Percentiles rank a stretch among this genome's conserved stretches.
phyloP scores from a whole-genome alignment of 2,113 vertebrate species.

The Delphinapterus leucas region DNA sequence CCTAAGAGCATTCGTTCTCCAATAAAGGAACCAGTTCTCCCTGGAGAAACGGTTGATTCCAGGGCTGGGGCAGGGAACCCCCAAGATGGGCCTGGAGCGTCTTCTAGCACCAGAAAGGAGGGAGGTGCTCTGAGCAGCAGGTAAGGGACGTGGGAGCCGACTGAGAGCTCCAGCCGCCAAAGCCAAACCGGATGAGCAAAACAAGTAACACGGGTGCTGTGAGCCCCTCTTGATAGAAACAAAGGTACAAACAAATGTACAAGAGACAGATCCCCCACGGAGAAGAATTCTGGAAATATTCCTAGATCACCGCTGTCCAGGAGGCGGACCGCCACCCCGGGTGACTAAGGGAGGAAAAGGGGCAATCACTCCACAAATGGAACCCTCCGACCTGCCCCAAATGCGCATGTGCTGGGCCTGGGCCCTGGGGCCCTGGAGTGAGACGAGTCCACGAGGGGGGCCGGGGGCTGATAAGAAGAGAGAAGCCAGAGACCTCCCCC shows the following conservation, averaged over 20 bases:
- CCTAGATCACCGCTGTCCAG: neutral
- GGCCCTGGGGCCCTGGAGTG: neutral
- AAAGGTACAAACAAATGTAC: neutral
- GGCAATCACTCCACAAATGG: neutral
- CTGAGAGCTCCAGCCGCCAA: neutral
- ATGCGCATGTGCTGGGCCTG: rapidly evolving
- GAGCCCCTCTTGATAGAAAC: neutral
- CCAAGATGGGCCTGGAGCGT: neutral
- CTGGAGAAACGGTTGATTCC: neutral
- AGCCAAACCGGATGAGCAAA: neutral
- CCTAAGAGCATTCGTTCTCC: neutral
- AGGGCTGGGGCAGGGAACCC: neutral
- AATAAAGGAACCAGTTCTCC: neutral
- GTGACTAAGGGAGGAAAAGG: neutral
- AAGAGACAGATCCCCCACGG: neutral
- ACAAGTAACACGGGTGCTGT: rapidly evolving
- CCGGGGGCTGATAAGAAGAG: neutral
- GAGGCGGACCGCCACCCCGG: neutral
- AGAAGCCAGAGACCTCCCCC: neutral
- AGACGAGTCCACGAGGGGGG: neutral
- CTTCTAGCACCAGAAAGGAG: neutral
- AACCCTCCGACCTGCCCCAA: neutral
- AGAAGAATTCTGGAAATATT: neutral
- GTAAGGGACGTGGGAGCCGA: neutral
- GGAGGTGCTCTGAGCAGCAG: neutral